Evolutionary conservation across 2,113 vertebrate genomes (phyloP), one percentile per base, ranked within the genome.

Genomic region (Anas platyrhynchos): DNA sequence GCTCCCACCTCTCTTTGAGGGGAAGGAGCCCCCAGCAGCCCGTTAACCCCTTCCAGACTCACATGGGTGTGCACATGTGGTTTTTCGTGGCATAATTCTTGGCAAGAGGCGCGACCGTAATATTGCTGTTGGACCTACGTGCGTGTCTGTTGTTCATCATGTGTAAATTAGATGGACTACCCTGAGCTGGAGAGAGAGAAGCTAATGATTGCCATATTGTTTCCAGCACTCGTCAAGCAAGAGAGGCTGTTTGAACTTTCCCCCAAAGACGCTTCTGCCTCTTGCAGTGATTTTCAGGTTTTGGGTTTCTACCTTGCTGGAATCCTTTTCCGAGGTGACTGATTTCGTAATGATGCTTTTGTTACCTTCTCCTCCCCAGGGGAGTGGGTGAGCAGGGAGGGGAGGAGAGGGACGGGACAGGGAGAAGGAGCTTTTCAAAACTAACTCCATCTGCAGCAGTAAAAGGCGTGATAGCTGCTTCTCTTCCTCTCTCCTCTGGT

Each of bases 151-250:
- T 96, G 94, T 91, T 93, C 94, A 96, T 97, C 95, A 95, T 87
- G 83, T 65, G 81, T 72, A 81, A 94, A 92, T 94, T 92, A 92
- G 75, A 86, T 63, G 95, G 90, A 91, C 32, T 91, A 66, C 86
- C 81, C 94, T 58, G 89, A 93, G 46, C 66, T 29, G 56, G 56
- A 52, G 81, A 91, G 91, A 84, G 92, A 78, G 62, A 72, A 93
- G 52, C 69, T 97, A 96, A 93, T 95, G 95, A 96, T 94, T 96
- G 86, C 91, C 96, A 95, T 93, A 97, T 95, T 97, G 90, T 93
- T 93, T 88, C 77, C 86, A 97, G 95, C 81, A 91, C 69, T 34
- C 3, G 1, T 92, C 61, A 65, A 82, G 94, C 52, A 89, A 62
- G 89, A 95, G 83, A 44, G 84, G 89, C 86, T 95, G 83, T 82